Evolutionary conservation across 2,113 vertebrate genomes (phyloP).

Genomic region (Eulacestoma nigropectus): DNA sequence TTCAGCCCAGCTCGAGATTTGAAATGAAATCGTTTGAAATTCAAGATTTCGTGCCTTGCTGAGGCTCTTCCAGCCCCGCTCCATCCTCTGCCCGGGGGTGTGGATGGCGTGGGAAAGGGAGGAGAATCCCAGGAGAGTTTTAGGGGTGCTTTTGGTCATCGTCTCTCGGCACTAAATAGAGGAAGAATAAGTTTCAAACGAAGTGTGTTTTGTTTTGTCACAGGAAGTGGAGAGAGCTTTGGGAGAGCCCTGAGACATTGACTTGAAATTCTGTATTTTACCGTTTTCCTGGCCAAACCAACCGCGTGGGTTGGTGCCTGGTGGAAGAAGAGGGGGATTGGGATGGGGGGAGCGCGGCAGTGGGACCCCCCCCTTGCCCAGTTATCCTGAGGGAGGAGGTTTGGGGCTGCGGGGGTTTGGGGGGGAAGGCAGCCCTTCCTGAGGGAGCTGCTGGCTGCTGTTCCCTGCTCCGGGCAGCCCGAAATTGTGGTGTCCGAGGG

Average conservation of each 20-base stretch:
- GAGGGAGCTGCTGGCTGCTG: not conserved
- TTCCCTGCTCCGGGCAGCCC: not conserved
- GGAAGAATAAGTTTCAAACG: slow-evolving; percentile 40
- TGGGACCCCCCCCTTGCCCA: fast-evolving
- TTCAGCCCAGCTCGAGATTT: not conserved
- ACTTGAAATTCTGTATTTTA: not conserved
- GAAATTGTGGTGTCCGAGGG: not conserved
- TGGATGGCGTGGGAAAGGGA: not conserved
- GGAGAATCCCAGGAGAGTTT: not conserved
- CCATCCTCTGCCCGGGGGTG: not conserved
- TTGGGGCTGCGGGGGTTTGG: not conserved
- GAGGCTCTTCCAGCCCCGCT: not conserved
- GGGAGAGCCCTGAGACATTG: slow-evolving; percentile 11
- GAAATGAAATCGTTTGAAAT: not conserved
- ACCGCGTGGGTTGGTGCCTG: fast-evolving
- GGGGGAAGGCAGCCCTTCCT: not conserved
- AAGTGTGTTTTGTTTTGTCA: slow-evolving; percentile 46
- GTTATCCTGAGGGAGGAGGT: fast-evolving
- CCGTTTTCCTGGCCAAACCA: not conserved
- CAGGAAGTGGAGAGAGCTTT: slow-evolving; percentile 47
- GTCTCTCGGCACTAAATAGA: not conserved
- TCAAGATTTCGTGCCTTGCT: not conserved
- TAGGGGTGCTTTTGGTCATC: not conserved
- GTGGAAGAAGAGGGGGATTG: fast-evolving
- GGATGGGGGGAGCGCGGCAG: fast-evolving